Evolutionary conservation across 2,113 vertebrate species (phyloP), one percentile per base, ranked within the genome.

Genomic region (Catharus bicknelli): DNA sequence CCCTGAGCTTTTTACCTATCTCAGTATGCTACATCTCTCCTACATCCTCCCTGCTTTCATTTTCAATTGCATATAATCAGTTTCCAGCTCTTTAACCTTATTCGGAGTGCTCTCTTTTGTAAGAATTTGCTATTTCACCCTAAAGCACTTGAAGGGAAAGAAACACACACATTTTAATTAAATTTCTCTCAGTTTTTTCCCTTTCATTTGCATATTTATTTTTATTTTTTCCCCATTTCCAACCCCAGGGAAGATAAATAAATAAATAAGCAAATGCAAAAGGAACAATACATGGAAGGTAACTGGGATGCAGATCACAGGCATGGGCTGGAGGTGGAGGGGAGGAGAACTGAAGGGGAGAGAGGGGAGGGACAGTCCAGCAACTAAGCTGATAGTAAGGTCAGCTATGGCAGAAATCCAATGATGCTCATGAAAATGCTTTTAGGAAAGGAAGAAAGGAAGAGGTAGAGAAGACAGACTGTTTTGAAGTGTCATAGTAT

Each of bases 151-250:
- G 2, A 90, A 96, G 88, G 90, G 95, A 97, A 97, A 96, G 84
- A 97, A 97, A 92, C 83, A 96, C 69, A 96, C 82, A 94, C 59
- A 92, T 97, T 98, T 97, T 97, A 97, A 97, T 97, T 96, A 97
- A 95, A 91, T 95, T 90, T 93, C 66, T 95, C 96, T 91, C 69
- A 21, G 13, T 90, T 97, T 95, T 87, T 74, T 36, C 47, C 53
- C 55, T 92, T 74, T 88, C 66, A 95, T 97, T 97, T 96, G 76
- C 94, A 97, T 97, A 91, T 90, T 91, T 94, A 86, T 86, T 92
- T 94, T 91, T 91, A 93, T 88, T 83, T 76, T 68, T 69, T 40
- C 75, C 70, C 82, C 50, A 80, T 85, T 96, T 93, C 61, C 90
- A 38, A 83, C 80, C 59, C 91, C 2, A 25, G 70, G 77, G 83